Evolutionary conservation across 1,140 invertebrate species (phyloP), one percentile per base, ranked within the genome.

Genomic region (Oncopodura yosiiana): DNA sequence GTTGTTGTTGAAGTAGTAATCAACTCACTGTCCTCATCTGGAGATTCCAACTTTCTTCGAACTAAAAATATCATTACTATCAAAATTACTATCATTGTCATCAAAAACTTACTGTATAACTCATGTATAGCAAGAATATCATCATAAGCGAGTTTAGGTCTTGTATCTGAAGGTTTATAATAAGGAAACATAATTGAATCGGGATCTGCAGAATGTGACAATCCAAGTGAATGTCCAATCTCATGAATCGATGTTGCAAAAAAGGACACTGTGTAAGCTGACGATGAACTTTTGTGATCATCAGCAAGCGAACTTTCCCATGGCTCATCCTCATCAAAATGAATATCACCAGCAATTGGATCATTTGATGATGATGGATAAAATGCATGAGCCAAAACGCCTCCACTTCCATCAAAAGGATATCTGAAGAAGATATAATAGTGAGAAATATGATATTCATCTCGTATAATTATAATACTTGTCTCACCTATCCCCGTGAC

Each of bases 111-210:
- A 83, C 87, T 84, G 69, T 91, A 91, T 66, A 90, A 76, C 67
- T 83, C 77, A 67, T 89, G 84, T 62, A 95, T 93, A 19, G 83
- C 92, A 57, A 78, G 74, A 32, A 82, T 80, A 70, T 96, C 92
- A 70, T 96, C 92, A 55, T 87, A 80, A 11, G 87, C 87, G 37
- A 96, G 72, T 61, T 81, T 80, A 64, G 78, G 75, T n/a, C 43
- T 30, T 55, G 76, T n/a, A 12, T 27, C 37, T 62, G 82, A 79
- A 29, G 83, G 86, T 67, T 88, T 84, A 69, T 95, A 96, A 83
- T 87, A 94, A 0, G 92, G 89, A 69, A 82, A 91, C 93, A 95
- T 96, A 30, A 95, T 77, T 1, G 92, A 84, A 18, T 82, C 81
- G 60, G 78, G 74, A 12, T 84, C 84, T 19, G 84, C 82, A 49